phyloP scores from a whole-genome alignment of 2,113 vertebrate genomes.

The Gracilinanus agilis region DNA sequence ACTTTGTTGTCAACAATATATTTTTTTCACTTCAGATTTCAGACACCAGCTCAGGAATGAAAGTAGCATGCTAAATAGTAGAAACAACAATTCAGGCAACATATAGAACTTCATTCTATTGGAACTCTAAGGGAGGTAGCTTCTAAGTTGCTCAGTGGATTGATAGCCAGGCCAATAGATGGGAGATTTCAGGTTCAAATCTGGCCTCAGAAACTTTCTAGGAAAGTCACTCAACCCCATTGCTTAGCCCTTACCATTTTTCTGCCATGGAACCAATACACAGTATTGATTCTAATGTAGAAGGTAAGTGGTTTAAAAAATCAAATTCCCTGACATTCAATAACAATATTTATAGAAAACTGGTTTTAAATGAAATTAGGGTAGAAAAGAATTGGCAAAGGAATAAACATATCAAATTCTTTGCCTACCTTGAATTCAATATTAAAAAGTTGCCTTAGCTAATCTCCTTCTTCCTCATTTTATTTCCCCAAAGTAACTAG shows the following conservation, averaged over 20 bases:
- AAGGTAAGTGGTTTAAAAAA: neutral
- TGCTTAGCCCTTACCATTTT: no score
- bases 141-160: no score
- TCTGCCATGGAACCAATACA: no score
- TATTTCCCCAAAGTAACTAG: neutral
- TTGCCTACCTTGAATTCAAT: neutral
- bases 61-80: neutral
- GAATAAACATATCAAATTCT: neutral
- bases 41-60: neutral
- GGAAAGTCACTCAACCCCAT: no score
- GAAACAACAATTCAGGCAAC: neutral
- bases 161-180: no score
- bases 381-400: neutral
- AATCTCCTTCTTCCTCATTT: neutral
- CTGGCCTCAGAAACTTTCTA: no score
- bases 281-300: no score
- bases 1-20: conserved; percentile 64
- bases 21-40: conserved; percentile 38
- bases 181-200: no score
- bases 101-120: no score
- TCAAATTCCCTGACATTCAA: neutral
- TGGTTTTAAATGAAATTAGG: neutral
- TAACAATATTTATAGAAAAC: neutral
- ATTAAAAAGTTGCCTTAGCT: neutral
- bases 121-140: neutral